These are phyloP conservation scores for Colletes gigas DNA, from an alignment of 1,140 invertebrate species.

Conservation along the genomic window DNA sequence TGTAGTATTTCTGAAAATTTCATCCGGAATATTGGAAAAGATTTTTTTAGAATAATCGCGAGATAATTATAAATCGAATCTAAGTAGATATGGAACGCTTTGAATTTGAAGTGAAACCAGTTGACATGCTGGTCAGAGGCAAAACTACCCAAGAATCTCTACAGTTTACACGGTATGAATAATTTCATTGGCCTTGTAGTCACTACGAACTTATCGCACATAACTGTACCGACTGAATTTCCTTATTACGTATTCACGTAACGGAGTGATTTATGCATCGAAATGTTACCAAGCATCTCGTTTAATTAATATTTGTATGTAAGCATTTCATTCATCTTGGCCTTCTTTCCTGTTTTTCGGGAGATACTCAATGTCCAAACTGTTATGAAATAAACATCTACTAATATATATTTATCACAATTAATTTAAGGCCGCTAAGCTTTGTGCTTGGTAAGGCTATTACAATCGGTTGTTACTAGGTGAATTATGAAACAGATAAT, in stretches of 20 bases:
- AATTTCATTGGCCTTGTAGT: slow-evolving; percentile 30
- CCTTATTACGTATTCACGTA: slow-evolving; percentile 2
- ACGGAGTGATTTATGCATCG: not conserved
- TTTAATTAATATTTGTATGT: not conserved
- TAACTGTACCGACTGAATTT: slow-evolving; percentile 13
- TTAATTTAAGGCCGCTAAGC: no score
- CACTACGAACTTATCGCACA: not conserved
- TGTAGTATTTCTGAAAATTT: not conserved
- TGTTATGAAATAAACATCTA: no score
- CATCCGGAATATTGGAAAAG: no score
- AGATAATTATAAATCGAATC: not conserved
- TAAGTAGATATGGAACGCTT: not conserved
- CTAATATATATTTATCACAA: no score
- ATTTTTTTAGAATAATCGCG: no score
- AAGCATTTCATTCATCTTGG: no score
- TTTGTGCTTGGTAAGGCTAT: no score
- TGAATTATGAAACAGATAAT: not conserved
- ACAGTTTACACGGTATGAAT: not conserved
- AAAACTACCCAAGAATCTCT: not conserved
- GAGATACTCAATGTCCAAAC: not conserved
- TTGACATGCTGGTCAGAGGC: not conserved
- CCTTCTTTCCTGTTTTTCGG: not conserved
- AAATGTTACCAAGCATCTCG: not conserved
- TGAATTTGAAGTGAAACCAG: slow-evolving; percentile 10
- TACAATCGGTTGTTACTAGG: no score